Percentiles rank a stretch among this genome's conserved stretches.
phyloP scores from a whole-genome alignment of 2,113 vertebrate genomes.

The Malurus alboscapulatus region DNA sequence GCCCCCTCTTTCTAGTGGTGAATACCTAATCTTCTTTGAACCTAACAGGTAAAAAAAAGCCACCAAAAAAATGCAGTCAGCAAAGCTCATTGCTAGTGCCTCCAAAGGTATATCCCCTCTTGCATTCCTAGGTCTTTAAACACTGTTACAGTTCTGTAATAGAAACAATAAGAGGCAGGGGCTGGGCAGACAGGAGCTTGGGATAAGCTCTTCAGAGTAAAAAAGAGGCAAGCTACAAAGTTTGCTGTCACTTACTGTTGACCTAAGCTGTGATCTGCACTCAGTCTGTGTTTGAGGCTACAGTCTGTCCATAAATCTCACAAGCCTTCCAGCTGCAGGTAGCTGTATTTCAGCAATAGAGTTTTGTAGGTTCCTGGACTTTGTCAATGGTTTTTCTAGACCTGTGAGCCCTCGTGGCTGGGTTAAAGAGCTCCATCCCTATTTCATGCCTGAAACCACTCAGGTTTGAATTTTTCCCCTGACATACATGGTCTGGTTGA shows the following conservation, averaged over 20 bases:
- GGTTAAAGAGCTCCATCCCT: not conserved
- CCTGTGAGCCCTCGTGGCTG: not conserved
- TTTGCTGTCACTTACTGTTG: not conserved
- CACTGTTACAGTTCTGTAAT: not conserved
- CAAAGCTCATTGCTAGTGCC: not conserved
- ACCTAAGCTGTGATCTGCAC: not conserved
- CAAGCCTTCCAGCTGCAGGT: not conserved
- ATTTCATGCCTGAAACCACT: not conserved
- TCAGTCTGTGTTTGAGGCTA: not conserved
- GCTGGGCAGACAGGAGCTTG: not conserved
- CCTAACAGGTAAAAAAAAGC: not conserved
- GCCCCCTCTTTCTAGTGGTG: not conserved
- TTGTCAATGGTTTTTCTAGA: not conserved
- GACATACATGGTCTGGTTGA: not conserved
- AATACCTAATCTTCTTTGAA: not conserved
- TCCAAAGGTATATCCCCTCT: not conserved
- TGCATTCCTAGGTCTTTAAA: not conserved
- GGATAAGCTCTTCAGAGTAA: not conserved
- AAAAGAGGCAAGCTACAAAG: not conserved
- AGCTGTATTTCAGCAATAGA: not conserved
- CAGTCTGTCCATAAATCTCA: not conserved
- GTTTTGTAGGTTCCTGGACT: not conserved
- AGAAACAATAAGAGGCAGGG: not conserved
- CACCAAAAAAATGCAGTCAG: not conserved
- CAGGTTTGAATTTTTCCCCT: not conserved